Percentiles rank a stretch among this genome's conserved stretches.
These are phyloP conservation scores for Seira sanloemensis DNA, from an alignment of 2,888 invertebrate species.

Conservation along the genomic window DNA sequence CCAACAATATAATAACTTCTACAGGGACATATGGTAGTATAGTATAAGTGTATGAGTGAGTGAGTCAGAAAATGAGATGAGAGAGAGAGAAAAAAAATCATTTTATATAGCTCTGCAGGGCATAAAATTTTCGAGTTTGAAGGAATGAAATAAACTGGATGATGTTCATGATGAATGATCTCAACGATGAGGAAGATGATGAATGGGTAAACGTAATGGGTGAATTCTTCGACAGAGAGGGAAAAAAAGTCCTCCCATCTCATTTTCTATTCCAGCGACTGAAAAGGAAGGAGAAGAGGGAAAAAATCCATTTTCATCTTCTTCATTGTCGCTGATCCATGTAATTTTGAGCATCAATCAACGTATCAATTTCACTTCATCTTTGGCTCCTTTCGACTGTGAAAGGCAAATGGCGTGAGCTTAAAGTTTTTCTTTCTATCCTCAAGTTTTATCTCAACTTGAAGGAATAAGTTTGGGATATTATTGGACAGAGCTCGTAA, in stretches of 20 bases:
- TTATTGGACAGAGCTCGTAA: too few relatives aligned
- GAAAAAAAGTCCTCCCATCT: slow-evolving; percentile 4
- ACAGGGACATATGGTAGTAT: too few relatives aligned
- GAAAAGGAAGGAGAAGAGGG: not conserved
- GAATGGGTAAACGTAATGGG: not conserved
- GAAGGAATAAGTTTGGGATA: not conserved
- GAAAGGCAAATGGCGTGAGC: not conserved
- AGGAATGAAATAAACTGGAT: slow-evolving; percentile 1
- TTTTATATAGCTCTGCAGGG: not conserved
- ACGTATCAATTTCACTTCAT: slow-evolving; percentile 4
- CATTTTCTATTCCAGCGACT: not conserved
- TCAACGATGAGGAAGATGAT: not conserved
- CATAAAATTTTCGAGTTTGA: not conserved
- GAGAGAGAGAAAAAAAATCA: not conserved
- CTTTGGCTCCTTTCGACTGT: too few relatives aligned
- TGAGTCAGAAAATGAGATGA: not conserved
- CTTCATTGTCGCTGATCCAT: not conserved
- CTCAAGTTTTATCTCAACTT: too few relatives aligned
- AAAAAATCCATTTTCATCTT: not conserved
- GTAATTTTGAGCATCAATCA: slow-evolving; percentile 1
- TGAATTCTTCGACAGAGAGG: not conserved
- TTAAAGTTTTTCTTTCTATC: too few relatives aligned
- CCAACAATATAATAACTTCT: not conserved
- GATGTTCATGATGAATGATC: not conserved
- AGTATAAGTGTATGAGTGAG: too few relatives aligned